Evolutionary conservation across 1,140 invertebrate genomes (phyloP), one percentile per base, ranked within the genome.

Genomic region (Medauroidea extradentata): DNA sequence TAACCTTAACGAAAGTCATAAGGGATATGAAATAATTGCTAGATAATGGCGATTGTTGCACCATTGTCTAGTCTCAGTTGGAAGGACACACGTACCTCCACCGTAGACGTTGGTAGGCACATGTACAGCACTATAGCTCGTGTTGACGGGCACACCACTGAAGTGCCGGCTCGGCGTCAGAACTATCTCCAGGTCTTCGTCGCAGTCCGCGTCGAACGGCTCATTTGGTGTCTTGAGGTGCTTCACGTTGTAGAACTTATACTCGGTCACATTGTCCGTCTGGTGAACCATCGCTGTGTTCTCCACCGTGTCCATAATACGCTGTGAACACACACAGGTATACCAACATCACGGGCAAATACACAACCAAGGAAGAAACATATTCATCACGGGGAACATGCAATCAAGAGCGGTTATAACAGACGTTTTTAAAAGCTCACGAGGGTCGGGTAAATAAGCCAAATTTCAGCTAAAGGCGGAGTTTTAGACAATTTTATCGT

Each of bases 21-120:
- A n/a, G n/a, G n/a, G n/a, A n/a, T n/a, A n/a, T n/a, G n/a, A n/a
- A n/a, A n/a, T n/a, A n/a, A n/a, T n/a, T n/a, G n/a, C n/a, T n/a
- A n/a, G n/a, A n/a, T n/a, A n/a, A n/a, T n/a, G n/a, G n/a, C n/a
- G n/a, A n/a, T n/a, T n/a, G n/a, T n/a, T n/a, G n/a, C n/a, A n/a
- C n/a, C n/a, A n/a, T n/a, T n/a, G n/a, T n/a, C n/a, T n/a, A n/a
- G n/a, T n/a, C n/a, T n/a, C n/a, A 34, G 29, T 11, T 4, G 29
- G 29, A 34, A 11, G 29, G 29, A 34, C 5, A 11, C 29, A 14
- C 16, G 81, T 79, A 94, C 91, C 86, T 82, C 89, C 82, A 67
- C 94, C 91, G 71, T 90, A 98, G 41, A 98, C 94, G 75, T 96
- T 96, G 23, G 93, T 96, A 1, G 96, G 94, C 5, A 99, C 92